Base-by-base conservation (phyloP, 2,113 vertebrate genomes). In the Microcebus jonahi region DNA sequence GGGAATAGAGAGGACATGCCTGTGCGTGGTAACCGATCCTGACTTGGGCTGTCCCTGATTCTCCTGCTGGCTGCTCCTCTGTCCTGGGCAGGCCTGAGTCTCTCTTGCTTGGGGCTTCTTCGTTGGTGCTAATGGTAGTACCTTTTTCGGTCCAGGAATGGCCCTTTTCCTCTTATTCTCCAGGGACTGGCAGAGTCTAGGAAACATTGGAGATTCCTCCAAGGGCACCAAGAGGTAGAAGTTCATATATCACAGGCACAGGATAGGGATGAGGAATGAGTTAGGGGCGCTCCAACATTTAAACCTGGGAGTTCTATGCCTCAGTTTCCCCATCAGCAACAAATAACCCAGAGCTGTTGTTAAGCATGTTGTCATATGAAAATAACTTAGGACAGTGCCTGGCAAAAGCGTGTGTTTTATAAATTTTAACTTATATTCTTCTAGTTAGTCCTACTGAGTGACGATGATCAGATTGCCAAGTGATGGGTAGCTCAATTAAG, bases 401-500 rank as follows among this genome's bases (percentile, higher is more conserved):
- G 23, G 39, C 50, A 85, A 82, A 95, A 93, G 71, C 57, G 20
- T 82, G 6, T 42, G 12, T 6, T 61, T 3, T 42, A 29, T 65
- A 39, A 48, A 86, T 97, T 96, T 90, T 57, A 67, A 87, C 25
- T 45, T 48, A 10, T 29, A 36, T 67, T 55, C 93, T 89, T 67
- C 83, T 55, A 42, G 14, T 42, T 81, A 87, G 63, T 48, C 67
- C 68, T 84, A 50, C 3, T 63, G 23, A 57, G 13, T 67, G 67
- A 45, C 8, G 21, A 55, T n/a, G 48, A 59, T 31, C 90, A 95
- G 53, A 79, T 71, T 21, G 18, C 50, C 90, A 91, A 36, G 34
- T 57, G 57, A 81, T 67, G 50, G 71, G 29, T 68, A 45, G 31
- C 48, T 90, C 8, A 8, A 11, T 3, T 48, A 17, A 36, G 42